Base-by-base conservation (phyloP, 2,113 vertebrate genomes). In the Brachionichthys hirsutus region DNA sequence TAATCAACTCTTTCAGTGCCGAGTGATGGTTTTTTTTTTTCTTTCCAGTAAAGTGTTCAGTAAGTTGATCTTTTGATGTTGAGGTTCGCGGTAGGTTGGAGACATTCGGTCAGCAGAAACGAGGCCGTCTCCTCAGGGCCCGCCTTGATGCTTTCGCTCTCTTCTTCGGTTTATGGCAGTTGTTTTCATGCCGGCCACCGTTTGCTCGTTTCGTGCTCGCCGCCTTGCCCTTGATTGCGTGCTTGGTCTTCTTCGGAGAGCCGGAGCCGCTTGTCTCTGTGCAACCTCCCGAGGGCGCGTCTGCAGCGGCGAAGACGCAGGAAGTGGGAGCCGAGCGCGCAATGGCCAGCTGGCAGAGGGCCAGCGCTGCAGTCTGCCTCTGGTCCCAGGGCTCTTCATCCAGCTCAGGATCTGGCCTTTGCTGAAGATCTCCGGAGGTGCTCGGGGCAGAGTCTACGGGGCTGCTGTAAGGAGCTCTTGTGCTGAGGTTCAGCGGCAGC, bases 281-380 rank as follows among this genome's bases (percentile, higher is more conserved):
- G 13, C 16, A 47, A 16, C 61, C 19, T 38, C 67, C 45, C 6
- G 3, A 30, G 9, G 64, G 36, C 22, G 14, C 18, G 1, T 18
- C 42, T 17, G 16, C 18, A 2, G 47, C 15, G n/a, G 36, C 45
- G 35, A 79, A 68, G 34, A 69, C 53, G n/a, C 42, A n/a, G 1
- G 43, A 50, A 41, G 79, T 61, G 8, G 17, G 53, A 14, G 61
- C 54, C 0, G 93, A 92, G 70, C 92, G 93, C 54, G 92, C 94
- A 0, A 82, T 88, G 0, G 96, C 94, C 16, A 99, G 88, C 73
- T 98, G 96, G 75, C 96, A 98, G 57, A 99, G 94, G 0, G 97
- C 95, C 36, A 99, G 92, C 0, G 96, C 97, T 0, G 96, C 97
- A 0, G 92, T 94, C 83, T 95, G 95, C 78, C 97, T 94, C 85